Base-by-base conservation (phyloP, 2,113 vertebrate species). In the Mellivora capensis region DNA sequence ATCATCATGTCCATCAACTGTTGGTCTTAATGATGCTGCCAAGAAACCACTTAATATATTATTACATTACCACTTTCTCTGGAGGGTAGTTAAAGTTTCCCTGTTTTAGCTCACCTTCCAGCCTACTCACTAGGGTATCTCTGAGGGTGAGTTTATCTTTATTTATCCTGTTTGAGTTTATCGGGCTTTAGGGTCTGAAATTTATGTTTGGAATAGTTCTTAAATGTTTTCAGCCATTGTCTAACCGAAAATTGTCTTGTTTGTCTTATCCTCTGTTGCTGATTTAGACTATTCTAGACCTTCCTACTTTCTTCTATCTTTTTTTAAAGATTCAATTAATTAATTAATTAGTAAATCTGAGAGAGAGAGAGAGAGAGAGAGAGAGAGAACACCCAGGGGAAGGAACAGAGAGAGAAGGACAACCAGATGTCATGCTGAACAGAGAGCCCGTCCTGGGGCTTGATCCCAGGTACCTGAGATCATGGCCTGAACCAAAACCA, bases 1-100 rank as follows among this genome's bases (percentile, higher is more conserved):
- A 23, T 7, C 13, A 20, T 14, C 62, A 52, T 15, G 2, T 8
- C 18, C 47, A 9, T 10, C 27, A 31, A 31, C 4, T 1, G 6
- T 11, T 72, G 44, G 61, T 25, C 25, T 52, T 62, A 23, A 3
- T 29, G 57, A 12, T 77, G 31, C 11, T 61, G 10, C 61, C 2
- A 37, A 69, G 31, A 29, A 34, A 39, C 1, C 9, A 34, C 0
- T 37, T 23, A 52, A 47, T 21, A 29, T 17, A 27, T 8, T 34
- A 6, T 4, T 3, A 39, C 12, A 31, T 6, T 23, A 4, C 4
- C 6, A 9, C 6, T 7, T 64, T 89, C 29, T 3, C 15, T 39
- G 42, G 37, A 37, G 20, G 37, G 6, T n/a, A 23, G 52, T 71
- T 71, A 69, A 57, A 21, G 3, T 31, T 15, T 39, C 90, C 34